Percentiles rank a stretch among this genome's conserved stretches.
phyloP scores from a whole-genome alignment of 2,113 vertebrate species.

The Cettia cetti region DNA sequence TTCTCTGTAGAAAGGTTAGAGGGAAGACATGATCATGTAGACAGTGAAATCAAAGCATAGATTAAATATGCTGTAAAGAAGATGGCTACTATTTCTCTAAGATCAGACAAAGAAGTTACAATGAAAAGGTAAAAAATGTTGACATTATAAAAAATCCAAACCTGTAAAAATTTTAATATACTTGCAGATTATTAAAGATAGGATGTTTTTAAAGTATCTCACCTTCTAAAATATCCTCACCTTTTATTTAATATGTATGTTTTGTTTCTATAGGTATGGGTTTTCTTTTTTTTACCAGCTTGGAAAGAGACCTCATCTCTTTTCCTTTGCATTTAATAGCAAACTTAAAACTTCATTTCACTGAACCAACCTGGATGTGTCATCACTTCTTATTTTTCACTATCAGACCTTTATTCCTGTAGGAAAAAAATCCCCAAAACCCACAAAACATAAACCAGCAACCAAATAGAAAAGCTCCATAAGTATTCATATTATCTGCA shows the following conservation, averaged over 20 bases:
- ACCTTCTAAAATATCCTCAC: too few relatives aligned
- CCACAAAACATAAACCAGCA: accelerated
- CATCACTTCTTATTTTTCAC: background rate
- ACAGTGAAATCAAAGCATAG: background rate
- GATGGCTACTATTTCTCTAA: background rate
- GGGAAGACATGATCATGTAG: background rate
- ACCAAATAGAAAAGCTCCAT: background rate
- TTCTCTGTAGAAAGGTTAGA: background rate
- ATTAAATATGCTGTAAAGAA: background rate
- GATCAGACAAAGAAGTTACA: background rate
- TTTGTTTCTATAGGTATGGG: background rate
- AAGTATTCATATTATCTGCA: background rate
- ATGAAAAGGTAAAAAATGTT: background rate
- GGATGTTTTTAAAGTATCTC: background rate
- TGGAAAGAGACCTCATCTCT: background rate
- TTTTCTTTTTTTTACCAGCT: background rate
- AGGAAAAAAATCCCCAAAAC: background rate
- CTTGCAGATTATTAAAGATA: background rate
- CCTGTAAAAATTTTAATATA: background rate
- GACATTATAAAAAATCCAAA: background rate
- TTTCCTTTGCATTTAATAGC: background rate
- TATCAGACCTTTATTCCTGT: background rate
- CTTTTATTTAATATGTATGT: background rate
- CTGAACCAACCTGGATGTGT: background rate
- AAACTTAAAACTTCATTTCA: background rate